phyloP scores from a whole-genome alignment of 2,888 invertebrate species.

The Lamellibrachia satsuma region DNA sequence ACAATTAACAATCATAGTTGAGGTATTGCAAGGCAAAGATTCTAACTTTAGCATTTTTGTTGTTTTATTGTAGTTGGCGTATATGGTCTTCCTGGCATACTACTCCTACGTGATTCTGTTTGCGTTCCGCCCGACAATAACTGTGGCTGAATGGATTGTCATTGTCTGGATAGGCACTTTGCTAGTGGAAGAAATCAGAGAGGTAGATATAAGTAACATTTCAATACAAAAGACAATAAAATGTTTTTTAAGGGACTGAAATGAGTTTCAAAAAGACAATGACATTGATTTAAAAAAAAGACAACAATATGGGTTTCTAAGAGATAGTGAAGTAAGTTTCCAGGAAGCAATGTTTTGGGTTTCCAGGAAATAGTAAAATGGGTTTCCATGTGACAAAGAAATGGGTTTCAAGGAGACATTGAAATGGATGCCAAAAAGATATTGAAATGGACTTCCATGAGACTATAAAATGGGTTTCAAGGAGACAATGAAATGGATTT shows the following conservation, averaged over 20 bases:
- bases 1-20: neutral
- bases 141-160: slow-evolving; percentile 57
- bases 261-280: neutral
- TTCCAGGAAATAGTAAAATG: neutral
- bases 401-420: neutral
- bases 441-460: neutral
- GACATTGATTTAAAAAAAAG: neutral
- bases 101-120: slow-evolving; percentile 65
- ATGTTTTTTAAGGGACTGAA: neutral
- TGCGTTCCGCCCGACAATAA: slow-evolving; percentile 53
- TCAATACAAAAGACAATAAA: neutral
- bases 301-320: neutral
- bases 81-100: slow-evolving; percentile 59
- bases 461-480: neutral
- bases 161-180: slow-evolving; percentile 62
- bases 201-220: slow-evolving; percentile 39
- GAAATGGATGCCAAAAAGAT: neutral
- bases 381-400: neutral
- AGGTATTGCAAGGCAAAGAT: neutral
- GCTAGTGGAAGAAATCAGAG: slow-evolving; percentile 58
- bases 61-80: slow-evolving; percentile 53
- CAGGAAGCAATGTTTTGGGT: neutral
- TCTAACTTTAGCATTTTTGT: neutral
- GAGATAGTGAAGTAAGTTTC: neutral
- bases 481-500: neutral